Conservation (phyloP, 2,888 invertebrate species). For the Watsonalla binaria region DNA sequence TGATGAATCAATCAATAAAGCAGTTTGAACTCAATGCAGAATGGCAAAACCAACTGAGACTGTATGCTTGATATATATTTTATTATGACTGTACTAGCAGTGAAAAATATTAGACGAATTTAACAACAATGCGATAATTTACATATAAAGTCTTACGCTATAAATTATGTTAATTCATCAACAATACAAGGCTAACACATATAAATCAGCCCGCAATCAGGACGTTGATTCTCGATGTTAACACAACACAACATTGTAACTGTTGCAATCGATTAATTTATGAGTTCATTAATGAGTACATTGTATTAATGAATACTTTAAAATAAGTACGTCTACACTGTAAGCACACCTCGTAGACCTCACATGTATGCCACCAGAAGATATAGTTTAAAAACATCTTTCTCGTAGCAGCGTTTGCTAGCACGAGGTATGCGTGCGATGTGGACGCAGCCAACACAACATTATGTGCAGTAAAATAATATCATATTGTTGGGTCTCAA, state of each 20-base stretch:
- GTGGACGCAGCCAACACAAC: neutral
- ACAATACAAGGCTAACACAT: slow-evolving; percentile 22
- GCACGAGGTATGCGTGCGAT: neutral
- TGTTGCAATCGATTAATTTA: neutral
- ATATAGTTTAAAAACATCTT: too few species aligned
- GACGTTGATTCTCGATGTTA: slow-evolving; percentile 8
- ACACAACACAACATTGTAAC: neutral
- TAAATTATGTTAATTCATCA: slow-evolving; percentile 24
- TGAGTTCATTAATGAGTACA: neutral
- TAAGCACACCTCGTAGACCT: too few species aligned
- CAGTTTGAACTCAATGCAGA: too few species aligned
- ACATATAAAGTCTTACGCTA: slow-evolving; percentile 16
- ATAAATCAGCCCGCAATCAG: slow-evolving; percentile 7
- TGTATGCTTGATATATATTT: too few species aligned
- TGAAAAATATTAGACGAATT: neutral
- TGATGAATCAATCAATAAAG: too few species aligned
- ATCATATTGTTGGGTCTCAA: slow-evolving; percentile 2
- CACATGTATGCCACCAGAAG: too few species aligned
- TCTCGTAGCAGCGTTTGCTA: neutral
- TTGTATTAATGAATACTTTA: neutral
- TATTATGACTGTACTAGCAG: neutral
- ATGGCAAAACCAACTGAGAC: too few species aligned
- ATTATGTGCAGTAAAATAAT: neutral
- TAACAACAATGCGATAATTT: slow-evolving; percentile 8
- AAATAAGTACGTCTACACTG: too few species aligned